Conservation (phyloP, 1,140 invertebrate genomes). For the Thrips palmi region DNA sequence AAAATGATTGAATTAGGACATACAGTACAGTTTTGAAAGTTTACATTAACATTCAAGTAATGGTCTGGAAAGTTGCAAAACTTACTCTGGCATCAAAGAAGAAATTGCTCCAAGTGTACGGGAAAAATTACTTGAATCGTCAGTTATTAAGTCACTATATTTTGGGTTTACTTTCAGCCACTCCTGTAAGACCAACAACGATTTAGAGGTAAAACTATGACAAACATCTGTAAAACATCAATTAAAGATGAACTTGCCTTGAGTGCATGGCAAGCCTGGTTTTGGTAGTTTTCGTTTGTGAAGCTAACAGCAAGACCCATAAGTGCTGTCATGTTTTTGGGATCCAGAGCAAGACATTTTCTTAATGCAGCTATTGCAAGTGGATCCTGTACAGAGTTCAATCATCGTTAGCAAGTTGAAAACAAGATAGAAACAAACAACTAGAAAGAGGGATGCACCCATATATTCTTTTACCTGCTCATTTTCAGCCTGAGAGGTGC, state of each 20-base stretch:
- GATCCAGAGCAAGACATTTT: slow-evolving; percentile 65
- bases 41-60: slow-evolving; percentile 3
- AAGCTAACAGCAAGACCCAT: slow-evolving; percentile 86
- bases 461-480: slow-evolving; percentile 39
- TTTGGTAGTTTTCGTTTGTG: slow-evolving; percentile 77
- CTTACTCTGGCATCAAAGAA: slow-evolving; percentile 14
- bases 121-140: slow-evolving; percentile 19
- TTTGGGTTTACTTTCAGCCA: slow-evolving; percentile 77
- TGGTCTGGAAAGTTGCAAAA: neutral
- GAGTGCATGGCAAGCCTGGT: slow-evolving; percentile 32
- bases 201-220: slow-evolving; percentile 4
- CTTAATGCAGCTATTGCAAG: slow-evolving; percentile 76
- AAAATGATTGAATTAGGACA: slow-evolving; percentile 7
- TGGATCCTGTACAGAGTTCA: slow-evolving; percentile 46
- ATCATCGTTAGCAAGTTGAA: slow-evolving; percentile 2
- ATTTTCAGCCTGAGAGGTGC: slow-evolving; percentile 85
- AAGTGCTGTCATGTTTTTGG: slow-evolving; percentile 62
- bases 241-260: slow-evolving; percentile 18
- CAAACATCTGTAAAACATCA: neutral
- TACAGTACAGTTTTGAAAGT: neutral
- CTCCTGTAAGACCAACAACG: slow-evolving; percentile 22
- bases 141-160: slow-evolving; percentile 51
- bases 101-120: slow-evolving; percentile 16
- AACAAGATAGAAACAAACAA: slow-evolving; percentile 11
- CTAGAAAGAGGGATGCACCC: neutral